Percentiles rank a stretch among this genome's conserved stretches.
Conservation (phyloP, 2,888 invertebrate species). For the Drosophila suboccidentalis region DNA sequence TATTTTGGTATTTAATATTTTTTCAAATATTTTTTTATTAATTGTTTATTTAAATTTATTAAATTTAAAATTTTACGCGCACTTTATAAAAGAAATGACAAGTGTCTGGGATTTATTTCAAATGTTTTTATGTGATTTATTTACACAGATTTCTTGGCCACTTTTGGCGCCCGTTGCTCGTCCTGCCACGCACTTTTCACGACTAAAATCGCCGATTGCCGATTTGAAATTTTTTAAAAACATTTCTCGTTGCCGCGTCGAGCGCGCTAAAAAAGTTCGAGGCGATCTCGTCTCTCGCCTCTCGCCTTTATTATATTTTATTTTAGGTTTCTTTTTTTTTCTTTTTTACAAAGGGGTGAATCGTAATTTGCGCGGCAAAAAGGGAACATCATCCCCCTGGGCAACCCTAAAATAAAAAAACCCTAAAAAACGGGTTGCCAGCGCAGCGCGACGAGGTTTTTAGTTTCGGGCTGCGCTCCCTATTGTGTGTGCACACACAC, state of each 20-base stretch:
- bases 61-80: conserved; percentile 17
- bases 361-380: conserved; percentile 63
- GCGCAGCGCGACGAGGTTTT: conserved; percentile 42
- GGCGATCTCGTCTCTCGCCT: conserved; percentile 60
- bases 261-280: conserved; percentile 51
- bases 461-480: conserved; percentile 50
- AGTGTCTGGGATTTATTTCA: conserved; percentile 5
- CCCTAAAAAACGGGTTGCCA: conserved; percentile 80
- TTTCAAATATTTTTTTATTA: conserved; percentile 6
- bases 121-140: background rate
- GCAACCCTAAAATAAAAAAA: too few species aligned
- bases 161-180: conserved; percentile 52
- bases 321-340: conserved; percentile 36
- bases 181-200: conserved; percentile 71
- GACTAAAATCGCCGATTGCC: conserved; percentile 65
- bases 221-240: conserved; percentile 57
- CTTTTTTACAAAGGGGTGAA: conserved; percentile 76
- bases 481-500: conserved; percentile 52
- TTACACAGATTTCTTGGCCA: background rate
- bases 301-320: conserved; percentile 24
- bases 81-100: conserved; percentile 16
- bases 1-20: conserved; percentile 15
- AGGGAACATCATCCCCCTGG: conserved; percentile 66
- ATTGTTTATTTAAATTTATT: background rate
- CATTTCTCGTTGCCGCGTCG: conserved; percentile 52